phyloP scores from a whole-genome alignment of 2,113 vertebrate genomes.

The Sebastes schlegelii region DNA sequence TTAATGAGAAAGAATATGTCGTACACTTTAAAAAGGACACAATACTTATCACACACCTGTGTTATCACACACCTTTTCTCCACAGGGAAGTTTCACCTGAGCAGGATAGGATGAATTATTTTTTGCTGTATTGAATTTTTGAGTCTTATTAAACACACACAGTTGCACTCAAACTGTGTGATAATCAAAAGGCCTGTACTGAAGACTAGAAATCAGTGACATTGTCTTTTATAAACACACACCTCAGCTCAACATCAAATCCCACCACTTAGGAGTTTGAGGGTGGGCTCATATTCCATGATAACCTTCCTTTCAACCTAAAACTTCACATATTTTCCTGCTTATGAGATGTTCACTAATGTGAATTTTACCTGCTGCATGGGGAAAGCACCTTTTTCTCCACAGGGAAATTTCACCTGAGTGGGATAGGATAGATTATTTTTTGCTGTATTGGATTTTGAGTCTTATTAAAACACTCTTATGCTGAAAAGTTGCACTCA shows the following conservation, averaged over 20 bases:
- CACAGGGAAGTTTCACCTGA: too few species aligned
- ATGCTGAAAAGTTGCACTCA: too few species aligned
- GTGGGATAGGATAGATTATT: not conserved
- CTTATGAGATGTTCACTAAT: too few species aligned
- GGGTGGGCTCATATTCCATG: slow-evolving; percentile 9
- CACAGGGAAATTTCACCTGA: not conserved
- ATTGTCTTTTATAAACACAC: not conserved
- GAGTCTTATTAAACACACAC: too few species aligned
- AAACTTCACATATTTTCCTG: not conserved
- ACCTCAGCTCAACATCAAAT: slow-evolving; percentile 8
- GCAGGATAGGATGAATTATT: too few species aligned
- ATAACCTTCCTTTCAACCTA: not conserved
- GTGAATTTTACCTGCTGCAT: not conserved
- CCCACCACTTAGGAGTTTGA: slow-evolving; percentile 12
- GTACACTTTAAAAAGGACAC: too few species aligned
- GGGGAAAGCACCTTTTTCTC: not conserved
- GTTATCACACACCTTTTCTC: too few species aligned
- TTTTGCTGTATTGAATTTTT: too few species aligned
- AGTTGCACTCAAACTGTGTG: not conserved
- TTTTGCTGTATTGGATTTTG: not conserved
- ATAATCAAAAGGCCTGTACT: slow-evolving; percentile 11
- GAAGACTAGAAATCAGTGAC: not conserved
- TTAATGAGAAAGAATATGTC: too few species aligned
- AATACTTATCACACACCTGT: too few species aligned
- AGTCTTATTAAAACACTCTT: not conserved